phyloP scores from a whole-genome alignment of 2,888 invertebrate species.

The Megastigmus dorsalis region DNA sequence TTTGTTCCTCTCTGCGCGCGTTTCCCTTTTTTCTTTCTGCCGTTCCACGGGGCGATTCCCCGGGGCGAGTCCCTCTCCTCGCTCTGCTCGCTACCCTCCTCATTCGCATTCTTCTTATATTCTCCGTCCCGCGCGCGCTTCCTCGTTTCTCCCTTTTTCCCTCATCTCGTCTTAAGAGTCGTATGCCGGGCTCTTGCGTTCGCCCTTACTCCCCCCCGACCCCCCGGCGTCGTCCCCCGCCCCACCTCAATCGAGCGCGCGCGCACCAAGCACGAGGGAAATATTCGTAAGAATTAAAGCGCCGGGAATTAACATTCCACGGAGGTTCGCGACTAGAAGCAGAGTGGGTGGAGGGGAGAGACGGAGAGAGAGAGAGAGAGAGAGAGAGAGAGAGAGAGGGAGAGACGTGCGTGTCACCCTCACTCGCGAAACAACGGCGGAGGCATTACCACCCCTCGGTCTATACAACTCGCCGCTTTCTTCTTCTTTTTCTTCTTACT shows the following conservation, averaged over 20 bases:
- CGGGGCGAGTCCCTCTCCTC: slow-evolving; percentile 45
- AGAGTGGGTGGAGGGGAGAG: slow-evolving; percentile 51
- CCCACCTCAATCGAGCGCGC: slow-evolving; percentile 42
- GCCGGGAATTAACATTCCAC: slow-evolving; percentile 74
- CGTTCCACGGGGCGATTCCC: slow-evolving; percentile 40
- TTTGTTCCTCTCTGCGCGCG: neutral
- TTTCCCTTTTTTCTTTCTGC: slow-evolving; percentile 34
- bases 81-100: slow-evolving; percentile 22
- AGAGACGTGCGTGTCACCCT: slow-evolving; percentile 70
- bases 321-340: slow-evolving; percentile 59
- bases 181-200: slow-evolving; percentile 15
- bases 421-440: slow-evolving; percentile 71
- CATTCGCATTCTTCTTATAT: slow-evolving; percentile 52
- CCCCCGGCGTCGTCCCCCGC: no score
- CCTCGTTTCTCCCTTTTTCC: slow-evolving; percentile 27
- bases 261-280: slow-evolving; percentile 68
- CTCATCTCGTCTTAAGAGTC: slow-evolving; percentile 47
- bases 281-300: slow-evolving; percentile 75
- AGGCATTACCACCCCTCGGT: slow-evolving; percentile 69
- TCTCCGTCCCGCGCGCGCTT: neutral
- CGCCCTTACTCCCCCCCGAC: slow-evolving; percentile 39
- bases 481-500: neutral
- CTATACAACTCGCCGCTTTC: slow-evolving; percentile 61
- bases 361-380: slow-evolving; percentile 54
- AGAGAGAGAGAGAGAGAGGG: slow-evolving; percentile 51